Conservation (phyloP, 2,797 vertebrate genomes). For the Hozukius guyotensis region DNA sequence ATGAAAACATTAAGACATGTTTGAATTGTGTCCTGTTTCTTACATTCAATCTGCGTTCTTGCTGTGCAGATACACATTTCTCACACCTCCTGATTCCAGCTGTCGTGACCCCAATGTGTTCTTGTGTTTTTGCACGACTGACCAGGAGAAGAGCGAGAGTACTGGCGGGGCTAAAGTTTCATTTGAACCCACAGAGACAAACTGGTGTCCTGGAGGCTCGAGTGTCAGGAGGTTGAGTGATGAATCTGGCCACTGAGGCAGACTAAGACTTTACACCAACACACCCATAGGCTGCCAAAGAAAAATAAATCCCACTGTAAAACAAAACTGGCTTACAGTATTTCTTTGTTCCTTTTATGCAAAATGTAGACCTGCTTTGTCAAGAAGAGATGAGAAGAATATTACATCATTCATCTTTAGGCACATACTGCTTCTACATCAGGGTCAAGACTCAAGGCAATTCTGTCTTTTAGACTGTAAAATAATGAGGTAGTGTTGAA, state of each 20-base stretch:
- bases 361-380: background rate
- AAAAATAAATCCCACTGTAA: background rate
- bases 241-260: constrained; percentile 29
- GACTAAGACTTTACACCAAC: constrained; percentile 19
- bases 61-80: background rate
- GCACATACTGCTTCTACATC: background rate
- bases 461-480: background rate
- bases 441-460: background rate
- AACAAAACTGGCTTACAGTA: background rate
- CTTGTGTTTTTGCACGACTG: constrained; percentile 6
- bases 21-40: background rate
- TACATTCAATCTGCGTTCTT: background rate
- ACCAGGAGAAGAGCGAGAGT: background rate
- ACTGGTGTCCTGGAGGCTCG: constrained; percentile 5
- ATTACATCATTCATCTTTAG: background rate
- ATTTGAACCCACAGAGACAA: constrained; percentile 36
- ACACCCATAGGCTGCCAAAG: constrained; percentile 7
- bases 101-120: background rate
- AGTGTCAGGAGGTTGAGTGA: constrained; percentile 36
- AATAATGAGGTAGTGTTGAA: too few relatives aligned
- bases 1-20: background rate
- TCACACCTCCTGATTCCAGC: constrained; percentile 4
- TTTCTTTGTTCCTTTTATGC: background rate
- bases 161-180: constrained; percentile 11
- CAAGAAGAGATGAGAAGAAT: background rate